Base-by-base conservation (phyloP, 2,888 invertebrate genomes). In the Leucophenga montana region DNA sequence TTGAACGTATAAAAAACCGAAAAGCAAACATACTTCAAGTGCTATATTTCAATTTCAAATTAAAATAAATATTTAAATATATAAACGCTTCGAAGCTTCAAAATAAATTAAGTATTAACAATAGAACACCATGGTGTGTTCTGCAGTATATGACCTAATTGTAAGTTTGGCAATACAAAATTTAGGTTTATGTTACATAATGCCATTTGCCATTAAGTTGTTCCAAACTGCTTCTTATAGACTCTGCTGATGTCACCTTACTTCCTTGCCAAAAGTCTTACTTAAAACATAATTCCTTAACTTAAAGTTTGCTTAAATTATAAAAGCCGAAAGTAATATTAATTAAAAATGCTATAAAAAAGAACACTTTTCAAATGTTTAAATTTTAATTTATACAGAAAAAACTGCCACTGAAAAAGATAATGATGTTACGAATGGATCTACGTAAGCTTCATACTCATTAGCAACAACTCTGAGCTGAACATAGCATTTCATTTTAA, bases 1-100 rank as follows among this genome's bases (percentile, higher is more conserved):
- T 61, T 39, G 61, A 50, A 50, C 3, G 27, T 6, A 39, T 18
- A 61, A 61, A 18, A 18, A 18, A 53, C 5, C 27, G 56, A 14
- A 27, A 20, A 16, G 53, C 53, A 27, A 56, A 56, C 14, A 56
- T 27, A 69, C 65, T 72, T 73, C 70, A 57, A 71, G 76, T 68
- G 74, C 78, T 71, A 84, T 84, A 84, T 77, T 79, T 84, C 81
- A 84, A 79, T 84, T 85, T 74, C 75, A 75, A 85, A 80, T 80
- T 83, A 73, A 84, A 83, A 84, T 84, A 85, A 86, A 86, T 85
- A 85, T 86, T 83, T 82, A 79, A 84, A 76, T 75, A n/a, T 16
- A 27, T 66, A 27, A 53, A 70, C 69, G 67, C 44, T 68, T 75
- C 71, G n/a, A n/a, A n/a, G 76, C 74, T 74, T 50, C 11, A 53